Base-by-base conservation (phyloP, 2,797 vertebrate genomes). In the Vespertilio murinus region DNA sequence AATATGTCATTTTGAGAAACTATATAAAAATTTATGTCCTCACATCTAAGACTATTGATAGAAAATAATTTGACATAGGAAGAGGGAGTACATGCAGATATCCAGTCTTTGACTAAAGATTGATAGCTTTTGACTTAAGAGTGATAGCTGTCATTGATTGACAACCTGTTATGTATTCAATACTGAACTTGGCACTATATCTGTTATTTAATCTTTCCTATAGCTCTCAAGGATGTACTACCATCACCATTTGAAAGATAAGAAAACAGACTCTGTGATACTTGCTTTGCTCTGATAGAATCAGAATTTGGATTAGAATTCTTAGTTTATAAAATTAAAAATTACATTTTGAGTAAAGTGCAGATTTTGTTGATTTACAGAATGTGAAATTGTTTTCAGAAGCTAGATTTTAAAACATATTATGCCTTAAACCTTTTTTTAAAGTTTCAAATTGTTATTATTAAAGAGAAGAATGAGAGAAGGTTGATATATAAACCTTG, bases 261-360 rank as follows among this genome's bases (percentile, higher is more conserved):
- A 52, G 20, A 61, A 94, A 82, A 88, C 28, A 85, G 47, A 78
- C 33, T 49, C 38, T 74, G 2, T 59, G 40, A 93, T 20, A 81
- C 6, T 92, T 90, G 13, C 54, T 28, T 92, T 80, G 38, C 9
- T 87, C 35, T 71, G 77, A 30, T 22, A 92, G 33, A 95, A 75
- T 90, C 11, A 75, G 69, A 79, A 33, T 95, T 84, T 78, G 8
- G 56, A 80, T 88, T 77, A 56, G 45, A 88, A 92, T 8, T 90
- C 7, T 87, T 92, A 45, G 23, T 80, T 90, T 73, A 45, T 3
- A 64, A 90, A 90, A 90, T 49, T 49, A 42, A 92, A 95, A 89
- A 52, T 84, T 75, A 71, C 35, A 70, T n/a, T 87, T 42, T 75
- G 35, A 56, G 23, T 65, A 22, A 88, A 88, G 25, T 59, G 23